Percentiles rank a stretch among this genome's conserved stretches.
phyloP scores from a whole-genome alignment of 2,797 vertebrate genomes.

The Gephyroberyx darwinii region DNA sequence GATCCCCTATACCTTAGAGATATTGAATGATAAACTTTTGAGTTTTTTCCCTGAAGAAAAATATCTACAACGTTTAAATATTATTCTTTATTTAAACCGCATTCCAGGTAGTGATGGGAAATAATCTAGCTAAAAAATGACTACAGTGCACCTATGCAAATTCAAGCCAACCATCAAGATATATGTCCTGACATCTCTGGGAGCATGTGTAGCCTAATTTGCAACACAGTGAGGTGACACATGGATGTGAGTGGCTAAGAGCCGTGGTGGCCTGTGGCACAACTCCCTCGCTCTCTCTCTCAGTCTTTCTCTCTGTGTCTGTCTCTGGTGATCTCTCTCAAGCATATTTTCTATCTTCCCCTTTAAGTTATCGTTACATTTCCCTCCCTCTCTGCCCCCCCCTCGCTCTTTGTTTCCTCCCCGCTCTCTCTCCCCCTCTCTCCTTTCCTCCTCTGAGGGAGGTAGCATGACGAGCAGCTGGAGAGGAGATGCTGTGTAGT shows the following conservation, averaged over 20 bases:
- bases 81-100: neutral
- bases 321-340: constrained; percentile 70
- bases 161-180: constrained; percentile 61
- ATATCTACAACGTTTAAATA: neutral
- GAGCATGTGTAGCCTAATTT: constrained; percentile 75
- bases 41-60: neutral
- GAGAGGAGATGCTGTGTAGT: neutral
- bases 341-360: constrained; percentile 33
- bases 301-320: constrained; percentile 53
- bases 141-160: constrained; percentile 62
- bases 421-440: constrained; percentile 1
- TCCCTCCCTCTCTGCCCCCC: constrained; percentile 16
- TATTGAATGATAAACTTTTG: no score
- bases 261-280: constrained; percentile 63
- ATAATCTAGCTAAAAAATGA: constrained; percentile 26
- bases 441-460: neutral
- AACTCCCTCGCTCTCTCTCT: constrained; percentile 39
- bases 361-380: constrained; percentile 1
- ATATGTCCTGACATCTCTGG: constrained; percentile 71
- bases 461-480: constrained; percentile 15
- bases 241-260: constrained; percentile 64
- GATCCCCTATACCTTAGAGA: no score
- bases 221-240: constrained; percentile 74
- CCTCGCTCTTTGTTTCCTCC: neutral
- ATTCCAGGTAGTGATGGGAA: constrained; percentile 13